These are phyloP conservation scores for Eilema depressum DNA, from an alignment of 2,888 invertebrate genomes.

Conservation along the genomic window DNA sequence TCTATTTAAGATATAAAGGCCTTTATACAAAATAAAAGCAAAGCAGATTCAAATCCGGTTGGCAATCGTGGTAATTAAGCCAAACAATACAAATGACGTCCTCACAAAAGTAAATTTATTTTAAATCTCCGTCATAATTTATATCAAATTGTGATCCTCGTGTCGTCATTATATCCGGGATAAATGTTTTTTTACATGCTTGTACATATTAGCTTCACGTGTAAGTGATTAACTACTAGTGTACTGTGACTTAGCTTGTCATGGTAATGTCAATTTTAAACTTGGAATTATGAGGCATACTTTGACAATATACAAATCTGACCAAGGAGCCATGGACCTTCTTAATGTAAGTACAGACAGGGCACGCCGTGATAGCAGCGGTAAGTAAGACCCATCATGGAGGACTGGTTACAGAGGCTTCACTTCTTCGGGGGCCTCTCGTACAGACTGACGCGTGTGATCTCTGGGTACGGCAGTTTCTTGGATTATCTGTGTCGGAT, in stretches of 20 bases:
- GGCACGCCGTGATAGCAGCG: no score
- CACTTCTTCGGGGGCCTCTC: no score
- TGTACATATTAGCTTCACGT: not conserved
- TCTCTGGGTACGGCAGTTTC: no score
- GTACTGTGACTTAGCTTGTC: not conserved
- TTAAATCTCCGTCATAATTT: not conserved
- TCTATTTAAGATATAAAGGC: not conserved
- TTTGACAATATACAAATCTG: no score
- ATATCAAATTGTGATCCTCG: not conserved
- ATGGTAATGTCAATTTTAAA: no score
- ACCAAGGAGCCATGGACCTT: no score
- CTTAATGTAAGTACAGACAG: no score
- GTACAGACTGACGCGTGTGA: no score
- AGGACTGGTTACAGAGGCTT: no score
- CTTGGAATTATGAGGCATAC: not conserved
- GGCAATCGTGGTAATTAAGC: not conserved
- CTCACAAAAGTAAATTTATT: slow-evolving; percentile 3
- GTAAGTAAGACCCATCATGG: no score
- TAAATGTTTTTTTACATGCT: not conserved
- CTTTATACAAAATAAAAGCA: not conserved
- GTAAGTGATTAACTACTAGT: not conserved
- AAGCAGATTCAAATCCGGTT: slow-evolving; percentile 1
- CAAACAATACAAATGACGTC: slow-evolving; percentile 4
- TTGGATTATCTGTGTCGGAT: no score
- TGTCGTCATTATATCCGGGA: not conserved